Percentiles rank a stretch among this genome's conserved stretches.
phyloP scores from a whole-genome alignment of 2,797 vertebrate genomes.

The Morelia viridis region DNA sequence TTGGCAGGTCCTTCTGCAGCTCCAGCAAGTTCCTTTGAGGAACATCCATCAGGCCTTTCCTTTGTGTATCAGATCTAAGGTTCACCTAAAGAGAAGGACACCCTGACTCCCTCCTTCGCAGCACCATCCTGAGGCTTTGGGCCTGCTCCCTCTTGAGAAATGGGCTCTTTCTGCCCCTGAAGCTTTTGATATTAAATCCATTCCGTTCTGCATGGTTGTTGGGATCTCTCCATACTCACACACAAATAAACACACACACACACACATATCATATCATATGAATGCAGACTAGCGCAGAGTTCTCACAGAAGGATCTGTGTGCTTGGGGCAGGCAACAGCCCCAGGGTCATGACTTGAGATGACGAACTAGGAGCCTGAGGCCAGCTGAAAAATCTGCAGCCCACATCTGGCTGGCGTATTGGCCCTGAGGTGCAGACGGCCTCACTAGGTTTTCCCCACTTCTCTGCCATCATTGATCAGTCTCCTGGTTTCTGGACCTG shows the following conservation, averaged over 20 bases:
- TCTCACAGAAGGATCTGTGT: too few relatives aligned
- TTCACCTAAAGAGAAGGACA: neutral
- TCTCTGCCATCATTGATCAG: neutral
- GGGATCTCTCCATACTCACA: neutral
- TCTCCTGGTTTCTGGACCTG: neutral
- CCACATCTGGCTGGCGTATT: neutral
- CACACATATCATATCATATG: neutral
- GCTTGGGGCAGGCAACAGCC: neutral
- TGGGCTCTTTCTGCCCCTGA: neutral
- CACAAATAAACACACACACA: neutral
- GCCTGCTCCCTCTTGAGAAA: neutral
- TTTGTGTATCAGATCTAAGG: neutral
- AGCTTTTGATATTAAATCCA: neutral
- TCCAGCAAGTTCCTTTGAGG: neutral
- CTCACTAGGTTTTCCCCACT: neutral
- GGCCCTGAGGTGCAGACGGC: neutral
- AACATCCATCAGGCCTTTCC: neutral
- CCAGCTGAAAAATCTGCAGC: neutral
- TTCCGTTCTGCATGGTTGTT: neutral
- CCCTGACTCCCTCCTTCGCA: neutral
- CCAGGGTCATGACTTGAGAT: neutral
- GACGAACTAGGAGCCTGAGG: neutral
- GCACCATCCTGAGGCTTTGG: neutral
- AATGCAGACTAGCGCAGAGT: too few relatives aligned
- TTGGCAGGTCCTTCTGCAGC: slow-evolving; percentile 13